Base-by-base conservation (phyloP, 2,113 vertebrate species). In the Hemicordylus capensis region DNA sequence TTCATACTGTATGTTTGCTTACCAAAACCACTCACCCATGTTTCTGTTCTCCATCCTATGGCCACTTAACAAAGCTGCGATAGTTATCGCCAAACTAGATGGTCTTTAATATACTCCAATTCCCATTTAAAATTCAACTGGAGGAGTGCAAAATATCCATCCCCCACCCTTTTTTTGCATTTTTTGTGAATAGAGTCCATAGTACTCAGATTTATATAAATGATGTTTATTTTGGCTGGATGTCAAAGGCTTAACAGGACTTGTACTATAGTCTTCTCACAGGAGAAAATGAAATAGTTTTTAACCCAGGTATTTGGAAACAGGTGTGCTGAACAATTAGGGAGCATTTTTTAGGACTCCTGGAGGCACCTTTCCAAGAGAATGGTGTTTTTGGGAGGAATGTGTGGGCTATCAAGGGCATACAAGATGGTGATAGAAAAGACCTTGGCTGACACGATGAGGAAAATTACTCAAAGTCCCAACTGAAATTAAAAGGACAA, bases 231-330 rank as follows among this genome's bases (percentile, higher is more conserved):
- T 92, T 96, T 97, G 97, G 97, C 96, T 42, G 76, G 42, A 54
- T 88, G 94, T 94, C 97, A 97, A 94, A 93, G 82, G 88, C 92
- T 89, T 92, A 96, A 96, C 95, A 96, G 94, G 96, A 91, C 92
- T 94, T 83, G 90, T 88, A 95, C 92, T 96, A 95, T 93, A 92
- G 94, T 93, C 91, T 95, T 95, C 92, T 91, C 86, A 93, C 82
- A 93, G 93, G 92, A 94, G 94, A 95, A 85, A 97, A 96, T 94
- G 94, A 96, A 96, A 96, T 96, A 96, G 93, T 96, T 96, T 95
- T 94, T 94, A 93, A 94, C 93, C 95, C 95, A 96, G 93, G 94
- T 96, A 94, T 95, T 96, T 93, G 93, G 92, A 94, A 96, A 92
- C 96, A 97, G 96, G 96, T 97, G 96, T 94, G 93, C 90, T 0